phyloP scores from a whole-genome alignment of 2,888 invertebrate species.

The Conus canariensis region DNA sequence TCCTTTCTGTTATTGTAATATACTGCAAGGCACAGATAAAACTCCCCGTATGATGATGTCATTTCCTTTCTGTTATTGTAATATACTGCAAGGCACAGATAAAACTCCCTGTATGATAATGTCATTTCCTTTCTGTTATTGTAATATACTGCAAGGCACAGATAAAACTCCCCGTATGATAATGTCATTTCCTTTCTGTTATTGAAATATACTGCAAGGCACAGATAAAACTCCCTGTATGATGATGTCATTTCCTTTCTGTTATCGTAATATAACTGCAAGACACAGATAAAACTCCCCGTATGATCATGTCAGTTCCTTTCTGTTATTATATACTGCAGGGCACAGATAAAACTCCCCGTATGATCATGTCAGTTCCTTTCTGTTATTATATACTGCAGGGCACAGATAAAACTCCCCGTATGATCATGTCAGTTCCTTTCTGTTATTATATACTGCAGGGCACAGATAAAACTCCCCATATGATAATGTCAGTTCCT shows the following conservation, averaged over 20 bases:
- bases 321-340: background rate
- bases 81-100: too few relatives aligned
- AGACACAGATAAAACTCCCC: too few relatives aligned
- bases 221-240: background rate
- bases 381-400: background rate
- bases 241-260: background rate
- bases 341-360: background rate
- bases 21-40: background rate
- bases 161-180: background rate
- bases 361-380: background rate
- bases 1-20: background rate
- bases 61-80: background rate
- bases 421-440: background rate
- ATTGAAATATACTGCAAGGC: background rate
- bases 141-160: background rate
- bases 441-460: background rate
- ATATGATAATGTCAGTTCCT: background rate
- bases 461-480: background rate
- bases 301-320: too few relatives aligned
- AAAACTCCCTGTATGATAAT: too few relatives aligned
- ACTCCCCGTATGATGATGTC: background rate
- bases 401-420: background rate
- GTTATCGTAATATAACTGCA: background rate
- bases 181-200: background rate
- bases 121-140: background rate